phyloP scores from a whole-genome alignment of 1,140 invertebrate genomes.

The Bombus affinis region DNA sequence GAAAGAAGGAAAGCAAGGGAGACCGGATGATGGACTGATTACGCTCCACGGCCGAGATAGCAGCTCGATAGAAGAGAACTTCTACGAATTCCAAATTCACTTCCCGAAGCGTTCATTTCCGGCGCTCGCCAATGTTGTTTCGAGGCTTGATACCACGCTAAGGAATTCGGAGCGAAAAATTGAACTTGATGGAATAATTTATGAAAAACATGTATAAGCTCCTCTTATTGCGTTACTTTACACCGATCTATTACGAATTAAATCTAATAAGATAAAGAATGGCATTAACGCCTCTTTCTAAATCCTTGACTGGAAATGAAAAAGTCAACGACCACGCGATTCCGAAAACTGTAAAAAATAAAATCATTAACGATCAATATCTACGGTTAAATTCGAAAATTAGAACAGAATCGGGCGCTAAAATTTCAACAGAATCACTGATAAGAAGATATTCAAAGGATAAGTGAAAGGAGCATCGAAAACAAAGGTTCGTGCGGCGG shows the following conservation, averaged over 20 bases:
- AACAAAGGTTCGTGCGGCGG: too few species aligned
- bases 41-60: constrained; percentile 58
- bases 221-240: not conserved
- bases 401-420: too few species aligned
- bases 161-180: not conserved
- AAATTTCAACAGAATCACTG: too few species aligned
- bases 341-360: too few species aligned
- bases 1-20: not conserved
- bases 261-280: not conserved
- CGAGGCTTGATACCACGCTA: not conserved
- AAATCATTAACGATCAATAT: too few species aligned
- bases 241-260: not conserved
- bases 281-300: too few species aligned
- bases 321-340: too few species aligned
- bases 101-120: constrained; percentile 30
- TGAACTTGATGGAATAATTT: too few species aligned
- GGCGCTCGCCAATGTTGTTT: not conserved
- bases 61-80: constrained; percentile 50
- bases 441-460: too few species aligned
- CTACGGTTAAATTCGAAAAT: too few species aligned
- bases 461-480: too few species aligned
- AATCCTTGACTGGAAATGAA: too few species aligned
- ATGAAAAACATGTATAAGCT: not conserved
- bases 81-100: constrained; percentile 62
- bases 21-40: constrained; percentile 68